phyloP scores from a whole-genome alignment of 92 coral and sea anemone species.

The Zoanthus solanderi region DNA sequence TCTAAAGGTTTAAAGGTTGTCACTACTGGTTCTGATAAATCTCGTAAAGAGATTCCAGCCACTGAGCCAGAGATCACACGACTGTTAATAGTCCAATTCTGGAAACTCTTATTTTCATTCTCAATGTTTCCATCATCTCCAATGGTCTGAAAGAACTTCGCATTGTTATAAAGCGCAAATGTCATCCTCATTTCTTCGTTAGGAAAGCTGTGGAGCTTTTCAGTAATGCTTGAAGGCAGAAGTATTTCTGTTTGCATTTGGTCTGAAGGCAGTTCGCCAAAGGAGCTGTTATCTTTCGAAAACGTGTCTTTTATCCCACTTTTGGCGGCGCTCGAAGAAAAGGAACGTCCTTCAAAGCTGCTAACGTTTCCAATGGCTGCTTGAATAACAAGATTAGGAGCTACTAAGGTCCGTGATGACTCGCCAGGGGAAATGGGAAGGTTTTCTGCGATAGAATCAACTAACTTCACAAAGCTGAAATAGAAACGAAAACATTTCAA shows the following conservation, averaged over 20 bases:
- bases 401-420: conserved; percentile 50
- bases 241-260: conserved; percentile 67
- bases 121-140: conserved; percentile 45
- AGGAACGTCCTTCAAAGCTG: conserved; percentile 68
- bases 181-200: conserved; percentile 57
- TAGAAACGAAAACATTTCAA: background rate
- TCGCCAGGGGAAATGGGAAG: conserved; percentile 68
- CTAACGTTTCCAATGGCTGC: conserved; percentile 51
- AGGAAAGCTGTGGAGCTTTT: conserved; percentile 10
- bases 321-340: conserved; percentile 48
- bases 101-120: background rate
- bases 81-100: conserved; percentile 50
- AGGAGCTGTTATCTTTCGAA: conserved; percentile 43
- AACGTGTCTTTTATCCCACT: conserved; percentile 25
- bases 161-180: conserved; percentile 73
- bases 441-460: conserved; percentile 66
- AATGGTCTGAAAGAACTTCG: conserved; percentile 76
- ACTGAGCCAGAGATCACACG: conserved; percentile 65
- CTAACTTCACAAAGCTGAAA: conserved; percentile 64
- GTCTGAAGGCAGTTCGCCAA: conserved; percentile 48
- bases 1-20: conserved; percentile 58
- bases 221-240: conserved; percentile 57
- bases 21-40: conserved; percentile 57
- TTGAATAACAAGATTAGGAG: conserved; percentile 72
- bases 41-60: conserved; percentile 32